Conservation (phyloP, 2,113 vertebrate species). For the Narcine bancroftii region DNA sequence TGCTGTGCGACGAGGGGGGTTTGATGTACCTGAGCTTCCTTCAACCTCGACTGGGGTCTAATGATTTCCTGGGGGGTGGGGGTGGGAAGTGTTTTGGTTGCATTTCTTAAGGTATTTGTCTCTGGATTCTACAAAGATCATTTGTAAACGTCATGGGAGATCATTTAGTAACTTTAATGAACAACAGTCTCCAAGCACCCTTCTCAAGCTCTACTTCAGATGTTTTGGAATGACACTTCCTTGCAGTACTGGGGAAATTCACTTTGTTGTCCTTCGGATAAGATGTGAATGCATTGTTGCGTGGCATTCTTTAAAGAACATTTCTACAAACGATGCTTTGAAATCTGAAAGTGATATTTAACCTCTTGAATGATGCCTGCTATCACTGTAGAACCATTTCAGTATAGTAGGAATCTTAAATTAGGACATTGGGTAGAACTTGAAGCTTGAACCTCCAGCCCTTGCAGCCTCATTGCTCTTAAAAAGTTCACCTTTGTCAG, state of each 20-base stretch:
- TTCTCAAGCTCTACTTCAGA: neutral
- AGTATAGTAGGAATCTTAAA: neutral
- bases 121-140: neutral
- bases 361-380: neutral
- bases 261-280: neutral
- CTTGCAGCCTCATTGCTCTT: neutral
- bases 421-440: neutral
- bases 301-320: neutral
- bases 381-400: neutral
- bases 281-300: neutral
- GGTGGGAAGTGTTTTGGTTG: neutral
- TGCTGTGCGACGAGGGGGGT: neutral
- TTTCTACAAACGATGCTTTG: neutral
- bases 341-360: neutral
- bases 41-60: too few relatives aligned
- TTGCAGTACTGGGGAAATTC: neutral
- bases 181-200: too few relatives aligned
- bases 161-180: neutral
- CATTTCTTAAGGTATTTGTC: constrained; percentile 1
- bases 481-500: too few relatives aligned
- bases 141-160: neutral
- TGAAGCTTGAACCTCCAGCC: neutral
- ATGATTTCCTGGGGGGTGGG: too few relatives aligned
- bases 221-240: neutral
- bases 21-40: neutral